These are phyloP conservation scores for Perca fluviatilis DNA, from an alignment of 2,113 vertebrate genomes.

Conservation along the genomic window DNA sequence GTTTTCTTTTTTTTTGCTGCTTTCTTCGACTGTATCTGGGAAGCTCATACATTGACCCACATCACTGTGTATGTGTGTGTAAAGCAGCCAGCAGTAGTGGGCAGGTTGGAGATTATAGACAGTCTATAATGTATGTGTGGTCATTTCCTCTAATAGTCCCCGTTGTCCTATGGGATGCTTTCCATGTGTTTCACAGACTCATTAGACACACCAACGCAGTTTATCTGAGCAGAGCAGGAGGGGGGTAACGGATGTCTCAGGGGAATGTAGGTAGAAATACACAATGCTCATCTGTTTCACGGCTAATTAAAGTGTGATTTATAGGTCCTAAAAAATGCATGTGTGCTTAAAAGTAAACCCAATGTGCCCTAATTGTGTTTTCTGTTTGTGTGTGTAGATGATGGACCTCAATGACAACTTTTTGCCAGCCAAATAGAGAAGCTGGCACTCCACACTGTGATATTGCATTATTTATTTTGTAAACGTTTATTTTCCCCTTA, in stretches of 20 bases:
- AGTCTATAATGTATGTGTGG: neutral
- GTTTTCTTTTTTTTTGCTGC: neutral
- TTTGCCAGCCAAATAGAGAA: neutral
- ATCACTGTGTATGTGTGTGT: neutral
- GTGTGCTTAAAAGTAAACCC: conserved; percentile 8
- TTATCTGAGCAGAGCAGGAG: conserved; percentile 15
- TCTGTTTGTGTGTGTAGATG: neutral
- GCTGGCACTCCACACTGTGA: neutral
- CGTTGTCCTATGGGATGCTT: conserved; percentile 13
- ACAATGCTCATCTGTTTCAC: conserved; percentile 42
- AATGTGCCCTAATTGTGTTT: neutral
- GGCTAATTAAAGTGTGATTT: conserved; percentile 43
- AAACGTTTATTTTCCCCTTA: neutral
- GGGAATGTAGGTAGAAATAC: conserved; percentile 48
- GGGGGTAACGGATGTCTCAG: conserved; percentile 8
- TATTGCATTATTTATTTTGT: neutral
- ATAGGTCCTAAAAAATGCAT: neutral
- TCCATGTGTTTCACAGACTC: conserved; percentile 28
- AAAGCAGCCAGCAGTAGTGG: neutral
- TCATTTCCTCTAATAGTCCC: conserved; percentile 26
- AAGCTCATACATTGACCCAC: neutral
- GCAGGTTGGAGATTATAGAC: neutral
- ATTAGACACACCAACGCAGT: conserved; percentile 41
- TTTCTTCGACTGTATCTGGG: neutral
- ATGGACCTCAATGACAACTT: neutral